A percentile compares a stretch with the other conserved stretches of the same genome.
Evolutionary conservation across 2,113 vertebrate genomes (phyloP).

Genomic region (Bujurquina vittata): DNA sequence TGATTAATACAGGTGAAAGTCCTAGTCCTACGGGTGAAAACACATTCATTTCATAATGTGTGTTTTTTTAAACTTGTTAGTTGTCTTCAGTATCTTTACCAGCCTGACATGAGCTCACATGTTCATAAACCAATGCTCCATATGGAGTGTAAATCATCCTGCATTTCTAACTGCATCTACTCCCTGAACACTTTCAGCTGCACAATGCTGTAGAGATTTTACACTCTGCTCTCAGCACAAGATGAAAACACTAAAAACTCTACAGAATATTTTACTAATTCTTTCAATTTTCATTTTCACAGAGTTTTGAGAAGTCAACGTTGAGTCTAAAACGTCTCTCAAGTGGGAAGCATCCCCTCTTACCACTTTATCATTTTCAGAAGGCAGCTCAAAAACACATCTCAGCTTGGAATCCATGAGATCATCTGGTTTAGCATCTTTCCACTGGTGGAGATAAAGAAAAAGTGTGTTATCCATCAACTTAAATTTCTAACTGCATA

Average conservation of each 20-base stretch:
- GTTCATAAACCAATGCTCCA: background rate
- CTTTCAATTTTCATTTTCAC: background rate
- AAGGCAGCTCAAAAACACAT: slow-evolving; percentile 98
- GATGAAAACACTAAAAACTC: background rate
- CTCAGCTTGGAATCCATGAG: slow-evolving; percentile 99
- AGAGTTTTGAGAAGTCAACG: background rate
- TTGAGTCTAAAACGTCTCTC: background rate
- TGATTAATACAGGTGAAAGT: background rate
- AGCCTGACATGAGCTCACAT: background rate
- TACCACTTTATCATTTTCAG: slow-evolving; percentile 97
- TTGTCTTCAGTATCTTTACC: background rate
- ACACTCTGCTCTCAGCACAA: background rate
- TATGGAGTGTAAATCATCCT: background rate
- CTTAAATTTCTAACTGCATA: slow-evolving; percentile 51
- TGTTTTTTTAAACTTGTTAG: background rate
- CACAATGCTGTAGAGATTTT: background rate
- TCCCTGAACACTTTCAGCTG: background rate
- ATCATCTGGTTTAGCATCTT: slow-evolving; percentile 96
- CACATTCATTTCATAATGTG: too few relatives aligned
- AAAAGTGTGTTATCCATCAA: slow-evolving; percentile 62
- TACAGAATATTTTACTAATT: background rate
- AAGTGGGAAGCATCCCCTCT: slow-evolving; percentile 60
- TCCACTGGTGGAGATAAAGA: slow-evolving; percentile 86
- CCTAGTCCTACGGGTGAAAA: too few relatives aligned
- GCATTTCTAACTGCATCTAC: background rate